Conservation (phyloP, 1,140 invertebrate genomes). For the Vanessa atalanta region DNA sequence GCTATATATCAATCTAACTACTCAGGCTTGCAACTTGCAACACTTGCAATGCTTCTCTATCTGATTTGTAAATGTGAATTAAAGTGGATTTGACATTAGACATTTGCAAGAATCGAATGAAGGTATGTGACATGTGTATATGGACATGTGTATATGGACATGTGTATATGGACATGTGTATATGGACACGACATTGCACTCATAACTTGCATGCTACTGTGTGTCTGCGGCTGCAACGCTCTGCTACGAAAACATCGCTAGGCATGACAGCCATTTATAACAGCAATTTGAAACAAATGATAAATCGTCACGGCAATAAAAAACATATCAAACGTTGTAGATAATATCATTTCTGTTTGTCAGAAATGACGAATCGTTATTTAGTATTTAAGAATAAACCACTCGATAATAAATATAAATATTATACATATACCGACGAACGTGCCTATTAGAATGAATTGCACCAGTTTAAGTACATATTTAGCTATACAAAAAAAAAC, state of each 20-base stretch:
- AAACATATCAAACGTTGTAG: slow-evolving; percentile 71
- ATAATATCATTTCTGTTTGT: slow-evolving; percentile 37
- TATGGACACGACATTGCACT: slow-evolving; percentile 33
- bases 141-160: neutral
- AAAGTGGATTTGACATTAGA: slow-evolving; percentile 5
- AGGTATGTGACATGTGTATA: neutral
- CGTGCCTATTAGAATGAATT: slow-evolving; percentile 25
- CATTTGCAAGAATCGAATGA: neutral
- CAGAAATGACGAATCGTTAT: slow-evolving; percentile 52
- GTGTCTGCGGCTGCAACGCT: slow-evolving; percentile 56
- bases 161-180: too few relatives aligned
- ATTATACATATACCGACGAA: slow-evolving; percentile 17
- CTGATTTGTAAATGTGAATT: too few relatives aligned
- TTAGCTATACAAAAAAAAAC: slow-evolving; percentile 1
- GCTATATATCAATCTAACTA: too few relatives aligned
- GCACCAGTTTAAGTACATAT: neutral
- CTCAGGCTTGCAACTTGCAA: too few relatives aligned
- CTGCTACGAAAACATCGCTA: slow-evolving; percentile 53
- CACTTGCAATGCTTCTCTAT: too few relatives aligned
- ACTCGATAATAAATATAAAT: slow-evolving; percentile 35
- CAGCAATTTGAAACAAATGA: slow-evolving; percentile 39
- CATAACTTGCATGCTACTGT: slow-evolving; percentile 55
- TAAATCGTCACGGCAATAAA: slow-evolving; percentile 60
- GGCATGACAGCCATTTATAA: slow-evolving; percentile 62
- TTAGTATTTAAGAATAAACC: slow-evolving; percentile 62